Base-by-base conservation (phyloP, 2,113 vertebrate species). In the Xiphophorus hellerii region DNA sequence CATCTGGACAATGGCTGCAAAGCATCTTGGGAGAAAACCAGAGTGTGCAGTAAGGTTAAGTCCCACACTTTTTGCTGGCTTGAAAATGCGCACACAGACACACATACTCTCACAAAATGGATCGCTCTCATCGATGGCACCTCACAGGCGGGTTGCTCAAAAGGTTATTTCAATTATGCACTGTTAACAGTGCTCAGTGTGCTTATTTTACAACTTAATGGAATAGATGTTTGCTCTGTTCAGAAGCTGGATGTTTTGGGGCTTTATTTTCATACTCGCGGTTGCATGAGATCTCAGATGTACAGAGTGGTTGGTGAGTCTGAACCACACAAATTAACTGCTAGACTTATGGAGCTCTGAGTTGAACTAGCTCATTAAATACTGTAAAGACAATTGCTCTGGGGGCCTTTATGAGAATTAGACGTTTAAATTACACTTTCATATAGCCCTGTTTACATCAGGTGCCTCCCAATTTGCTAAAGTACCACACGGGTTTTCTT, bases 131-230 rank as follows among this genome's bases (percentile, higher is more conserved):
- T 30, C 27, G 69, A 75, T 37, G 39, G 62, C 51, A 62, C 11
- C 30, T 31, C 48, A 72, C 30, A 66, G 51, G 31, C 65, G 17
- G 69, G 42, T 71, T 51, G n/a, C 58, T 72, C 30, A 33, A 54
- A 75, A 39, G 64, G 33, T 72, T 58, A 58, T 58, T 58, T 66
- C 60, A 51, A 65, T 73, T 48, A 48, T 48, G 7, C 14, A 44
- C 25, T 71, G 58, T 62, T 62, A 65, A 28, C 17, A 33, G 4
- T 58, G 2, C 37, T 66, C 28, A 70, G 20, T 28, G 17, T 62
- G 27, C 66, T 74, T 22, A 63, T n/a, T 37, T 63, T 27, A 76
- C 20, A 28, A 37, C 60, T 6, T 44, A 64, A 60, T 65, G 62
- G 12, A 25, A 22, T 30, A 64, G 31, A 64, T 27, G 48, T 61